Evolutionary conservation across 2,797 vertebrate genomes (phyloP).

Genomic region (Ficedula albicollis): DNA sequence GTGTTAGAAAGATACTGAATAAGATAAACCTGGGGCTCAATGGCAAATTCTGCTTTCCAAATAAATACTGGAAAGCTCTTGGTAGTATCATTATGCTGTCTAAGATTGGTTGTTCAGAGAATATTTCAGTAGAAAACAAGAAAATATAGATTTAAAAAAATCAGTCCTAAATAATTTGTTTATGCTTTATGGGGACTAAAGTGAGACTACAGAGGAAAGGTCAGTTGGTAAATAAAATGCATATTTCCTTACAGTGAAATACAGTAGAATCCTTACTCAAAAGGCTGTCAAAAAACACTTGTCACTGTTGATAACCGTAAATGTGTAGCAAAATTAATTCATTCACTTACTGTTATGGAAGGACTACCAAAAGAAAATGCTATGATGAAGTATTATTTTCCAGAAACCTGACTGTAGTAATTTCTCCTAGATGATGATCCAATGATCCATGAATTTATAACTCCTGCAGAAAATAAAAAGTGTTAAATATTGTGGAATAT

Average conservation of each 20-base stretch:
- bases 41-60: conserved; percentile 5
- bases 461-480: neutral
- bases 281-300: neutral
- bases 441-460: neutral
- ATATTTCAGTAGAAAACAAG: neutral
- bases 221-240: neutral
- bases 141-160: neutral
- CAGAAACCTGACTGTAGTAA: neutral
- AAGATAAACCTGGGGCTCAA: neutral
- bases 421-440: neutral
- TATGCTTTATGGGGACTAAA: neutral
- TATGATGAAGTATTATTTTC: neutral
- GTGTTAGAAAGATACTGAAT: neutral
- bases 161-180: neutral
- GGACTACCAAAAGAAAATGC: neutral
- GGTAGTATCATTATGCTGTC: neutral
- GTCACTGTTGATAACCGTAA: neutral
- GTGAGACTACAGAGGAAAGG: neutral
- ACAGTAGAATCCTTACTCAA: neutral
- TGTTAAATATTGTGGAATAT: neutral
- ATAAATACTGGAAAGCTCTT: neutral
- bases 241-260: neutral
- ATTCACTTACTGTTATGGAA: neutral
- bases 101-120: neutral
- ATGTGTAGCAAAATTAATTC: neutral